Evolutionary conservation across 2,113 vertebrate genomes (phyloP).

Genomic region (Oncorhynchus nerka): DNA sequence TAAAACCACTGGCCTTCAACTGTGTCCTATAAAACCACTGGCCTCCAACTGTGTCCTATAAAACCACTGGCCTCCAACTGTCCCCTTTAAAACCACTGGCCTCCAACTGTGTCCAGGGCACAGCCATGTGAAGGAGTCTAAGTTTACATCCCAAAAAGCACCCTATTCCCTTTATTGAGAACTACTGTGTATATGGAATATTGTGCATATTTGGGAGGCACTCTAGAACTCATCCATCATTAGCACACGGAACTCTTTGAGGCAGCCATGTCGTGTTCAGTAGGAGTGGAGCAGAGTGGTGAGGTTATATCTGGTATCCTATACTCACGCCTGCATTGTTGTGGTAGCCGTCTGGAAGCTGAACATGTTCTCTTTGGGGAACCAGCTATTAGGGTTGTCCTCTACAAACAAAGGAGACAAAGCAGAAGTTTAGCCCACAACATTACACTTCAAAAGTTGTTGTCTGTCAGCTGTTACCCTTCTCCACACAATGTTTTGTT

Average conservation of each 20-base stretch:
- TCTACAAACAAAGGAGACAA: conserved; percentile 72
- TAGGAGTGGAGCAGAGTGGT: conserved; percentile 8
- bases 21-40: too few relatives aligned
- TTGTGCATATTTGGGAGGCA: not conserved
- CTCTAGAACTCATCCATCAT: not conserved
- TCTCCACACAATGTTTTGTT: too few relatives aligned
- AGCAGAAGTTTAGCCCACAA: not conserved
- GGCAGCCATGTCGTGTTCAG: not conserved
- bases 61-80: too few relatives aligned
- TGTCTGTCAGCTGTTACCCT: too few relatives aligned
- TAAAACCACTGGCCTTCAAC: too few relatives aligned
- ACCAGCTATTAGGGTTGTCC: conserved; percentile 88
- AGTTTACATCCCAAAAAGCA: not conserved
- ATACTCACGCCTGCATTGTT: conserved; percentile 99
- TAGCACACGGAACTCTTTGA: not conserved
- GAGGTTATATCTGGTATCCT: conserved; percentile 4
- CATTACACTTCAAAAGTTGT: too few relatives aligned
- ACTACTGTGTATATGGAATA: too few relatives aligned
- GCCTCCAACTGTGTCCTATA: too few relatives aligned
- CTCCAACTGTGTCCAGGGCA: not conserved
- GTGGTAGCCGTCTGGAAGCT: conserved; percentile 95
- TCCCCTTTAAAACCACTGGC: not conserved
- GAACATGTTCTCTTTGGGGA: conserved; percentile 97
- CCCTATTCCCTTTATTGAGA: too few relatives aligned
- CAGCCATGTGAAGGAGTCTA: not conserved